Conservation (phyloP, 2,113 vertebrate species). For the Psittacus erithacus region DNA sequence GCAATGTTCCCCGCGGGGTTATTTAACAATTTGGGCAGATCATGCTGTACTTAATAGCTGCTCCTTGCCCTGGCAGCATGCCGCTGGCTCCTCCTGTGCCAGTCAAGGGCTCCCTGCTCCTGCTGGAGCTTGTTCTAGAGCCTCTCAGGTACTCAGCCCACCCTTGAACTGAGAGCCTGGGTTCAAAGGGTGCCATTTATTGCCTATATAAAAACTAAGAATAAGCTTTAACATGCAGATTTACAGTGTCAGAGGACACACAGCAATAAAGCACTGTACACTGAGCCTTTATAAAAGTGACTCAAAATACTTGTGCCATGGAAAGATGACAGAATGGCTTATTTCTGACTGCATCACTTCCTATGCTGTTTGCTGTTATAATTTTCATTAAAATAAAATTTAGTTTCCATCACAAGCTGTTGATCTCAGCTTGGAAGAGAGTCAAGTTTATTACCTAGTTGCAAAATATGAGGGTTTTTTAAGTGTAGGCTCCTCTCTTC, state of each 20-base stretch:
- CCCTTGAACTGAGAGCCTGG: accelerated
- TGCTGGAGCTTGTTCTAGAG: neutral
- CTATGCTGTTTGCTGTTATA: neutral
- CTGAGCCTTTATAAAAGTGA: neutral
- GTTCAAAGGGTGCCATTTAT: neutral
- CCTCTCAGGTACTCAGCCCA: neutral
- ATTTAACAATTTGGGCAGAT: neutral
- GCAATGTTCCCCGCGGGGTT: neutral
- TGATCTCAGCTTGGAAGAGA: neutral
- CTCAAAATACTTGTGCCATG: neutral
- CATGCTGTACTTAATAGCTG: accelerated
- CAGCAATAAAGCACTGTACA: neutral
- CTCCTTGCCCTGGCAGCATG: accelerated
- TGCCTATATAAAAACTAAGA: neutral
- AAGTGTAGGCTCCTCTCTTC: neutral
- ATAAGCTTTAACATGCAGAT: neutral
- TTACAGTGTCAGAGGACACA: neutral
- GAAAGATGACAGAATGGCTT: neutral
- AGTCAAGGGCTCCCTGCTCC: neutral
- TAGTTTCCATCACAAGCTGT: neutral
- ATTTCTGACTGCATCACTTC: neutral
- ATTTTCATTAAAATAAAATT: neutral
- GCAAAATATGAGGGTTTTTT: neutral
- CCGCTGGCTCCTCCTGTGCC: neutral
- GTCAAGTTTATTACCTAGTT: neutral